These are phyloP conservation scores for Pyrrhosoma nymphula DNA, from an alignment of 2,888 invertebrate species.

Conservation along the genomic window DNA sequence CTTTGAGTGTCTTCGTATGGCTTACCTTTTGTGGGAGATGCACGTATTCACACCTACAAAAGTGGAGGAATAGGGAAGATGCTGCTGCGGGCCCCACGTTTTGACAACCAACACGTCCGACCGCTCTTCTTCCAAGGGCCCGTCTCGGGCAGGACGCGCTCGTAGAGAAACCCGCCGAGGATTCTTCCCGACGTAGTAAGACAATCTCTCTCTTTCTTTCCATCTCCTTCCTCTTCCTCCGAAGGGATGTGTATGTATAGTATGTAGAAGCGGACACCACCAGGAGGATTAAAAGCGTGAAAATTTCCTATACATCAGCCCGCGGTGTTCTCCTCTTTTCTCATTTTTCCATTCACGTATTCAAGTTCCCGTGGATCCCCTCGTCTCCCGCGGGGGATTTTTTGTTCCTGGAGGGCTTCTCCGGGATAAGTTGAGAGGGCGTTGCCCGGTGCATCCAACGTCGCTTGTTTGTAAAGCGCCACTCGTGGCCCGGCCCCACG, in stretches of 20 bases:
- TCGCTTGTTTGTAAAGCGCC: neutral
- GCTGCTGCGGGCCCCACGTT: slow-evolving; percentile 53
- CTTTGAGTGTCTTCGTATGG: too few relatives aligned
- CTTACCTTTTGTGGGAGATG: too few relatives aligned
- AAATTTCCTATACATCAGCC: neutral
- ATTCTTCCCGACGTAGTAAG: neutral
- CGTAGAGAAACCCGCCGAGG: neutral
- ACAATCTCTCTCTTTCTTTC: neutral
- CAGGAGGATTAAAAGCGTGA: slow-evolving; percentile 1
- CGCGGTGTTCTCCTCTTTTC: neutral
- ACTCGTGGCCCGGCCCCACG: neutral
- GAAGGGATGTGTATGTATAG: too few relatives aligned
- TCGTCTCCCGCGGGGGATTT: neutral
- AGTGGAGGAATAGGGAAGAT: too few relatives aligned
- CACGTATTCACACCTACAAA: neutral
- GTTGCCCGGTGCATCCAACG: neutral
- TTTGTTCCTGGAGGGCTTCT: too few relatives aligned
- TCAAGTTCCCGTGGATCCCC: neutral
- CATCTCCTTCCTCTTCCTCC: neutral
- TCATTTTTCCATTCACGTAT: neutral
- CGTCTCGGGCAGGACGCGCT: neutral
- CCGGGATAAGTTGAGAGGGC: neutral
- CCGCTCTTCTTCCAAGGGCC: slow-evolving; percentile 19
- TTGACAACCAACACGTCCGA: slow-evolving; percentile 57
- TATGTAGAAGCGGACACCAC: neutral